These are phyloP conservation scores for Grantiella picta DNA, from an alignment of 2,113 vertebrate genomes.

Conservation along the genomic window DNA sequence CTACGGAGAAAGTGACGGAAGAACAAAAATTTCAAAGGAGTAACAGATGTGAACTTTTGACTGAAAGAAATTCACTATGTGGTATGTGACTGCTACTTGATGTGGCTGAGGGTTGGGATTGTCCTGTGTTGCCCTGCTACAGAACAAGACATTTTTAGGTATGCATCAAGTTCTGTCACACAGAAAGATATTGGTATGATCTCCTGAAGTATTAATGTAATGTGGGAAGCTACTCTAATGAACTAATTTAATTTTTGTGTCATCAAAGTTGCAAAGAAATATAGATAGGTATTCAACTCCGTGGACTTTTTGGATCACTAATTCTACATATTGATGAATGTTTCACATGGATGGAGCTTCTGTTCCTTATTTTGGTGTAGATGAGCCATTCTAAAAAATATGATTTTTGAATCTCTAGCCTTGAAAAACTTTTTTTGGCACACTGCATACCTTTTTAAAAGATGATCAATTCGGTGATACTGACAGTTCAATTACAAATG, in stretches of 20 bases:
- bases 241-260: background rate
- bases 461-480: background rate
- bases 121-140: background rate
- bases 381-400: background rate
- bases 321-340: background rate
- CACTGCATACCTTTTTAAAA: background rate
- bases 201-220: background rate
- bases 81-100: rapidly evolving
- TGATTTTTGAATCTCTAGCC: background rate
- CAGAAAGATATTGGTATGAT: background rate
- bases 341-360: background rate
- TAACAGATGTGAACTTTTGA: background rate
- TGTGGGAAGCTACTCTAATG: background rate
- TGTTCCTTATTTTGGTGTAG: background rate
- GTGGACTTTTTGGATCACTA: background rate
- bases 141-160: background rate
- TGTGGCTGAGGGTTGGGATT: background rate
- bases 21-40: background rate
- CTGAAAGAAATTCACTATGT: background rate
- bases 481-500: background rate
- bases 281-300: background rate
- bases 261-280: background rate
- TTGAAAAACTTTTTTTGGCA: background rate
- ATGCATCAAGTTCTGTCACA: background rate
- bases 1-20: background rate